A percentile compares a stretch with the other conserved stretches of the same genome.
These are phyloP conservation scores for Candidula unifasciata DNA, from an alignment of 2,888 invertebrate species.

Conservation along the genomic window DNA sequence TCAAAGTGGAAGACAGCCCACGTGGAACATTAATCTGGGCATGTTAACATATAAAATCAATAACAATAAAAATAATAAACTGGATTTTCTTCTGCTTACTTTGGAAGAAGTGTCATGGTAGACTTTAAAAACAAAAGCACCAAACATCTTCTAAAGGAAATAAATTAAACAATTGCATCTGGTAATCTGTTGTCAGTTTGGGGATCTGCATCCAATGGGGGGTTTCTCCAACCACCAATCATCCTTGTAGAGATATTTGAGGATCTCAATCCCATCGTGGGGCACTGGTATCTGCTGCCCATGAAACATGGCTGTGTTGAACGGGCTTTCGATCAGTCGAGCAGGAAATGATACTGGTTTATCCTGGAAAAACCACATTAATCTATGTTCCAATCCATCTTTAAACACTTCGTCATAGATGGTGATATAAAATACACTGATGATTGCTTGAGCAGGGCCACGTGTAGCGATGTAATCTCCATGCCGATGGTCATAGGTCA, in stretches of 20 bases:
- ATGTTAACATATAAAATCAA: too few relatives aligned
- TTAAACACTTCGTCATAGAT: slow-evolving; percentile 75
- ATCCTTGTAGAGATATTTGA: slow-evolving; percentile 82
- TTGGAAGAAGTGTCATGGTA: too few relatives aligned
- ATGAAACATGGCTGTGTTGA: slow-evolving; percentile 78
- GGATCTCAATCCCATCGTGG: slow-evolving; percentile 81
- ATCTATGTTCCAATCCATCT: slow-evolving; percentile 81
- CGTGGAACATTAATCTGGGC: too few relatives aligned
- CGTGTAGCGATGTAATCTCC: slow-evolving; percentile 80
- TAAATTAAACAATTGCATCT: too few relatives aligned
- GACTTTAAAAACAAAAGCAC: too few relatives aligned
- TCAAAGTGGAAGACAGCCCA: too few relatives aligned
- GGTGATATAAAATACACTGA: slow-evolving; percentile 78
- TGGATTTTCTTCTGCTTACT: too few relatives aligned
- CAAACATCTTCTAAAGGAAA: too few relatives aligned
- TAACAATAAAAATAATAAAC: too few relatives aligned
- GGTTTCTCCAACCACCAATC: slow-evolving; percentile 80
- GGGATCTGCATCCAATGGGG: slow-evolving; percentile 57
- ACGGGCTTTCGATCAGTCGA: slow-evolving; percentile 79
- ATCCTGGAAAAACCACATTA: slow-evolving; percentile 79
- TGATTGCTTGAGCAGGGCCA: slow-evolving; percentile 75
- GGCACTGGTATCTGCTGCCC: slow-evolving; percentile 78
- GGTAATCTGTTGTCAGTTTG: too few relatives aligned
- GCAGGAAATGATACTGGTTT: slow-evolving; percentile 80
- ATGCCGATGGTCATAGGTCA: slow-evolving; percentile 80